Evolutionary conservation across 1,140 invertebrate species (phyloP).

Genomic region (Drosophila nikananu): DNA sequence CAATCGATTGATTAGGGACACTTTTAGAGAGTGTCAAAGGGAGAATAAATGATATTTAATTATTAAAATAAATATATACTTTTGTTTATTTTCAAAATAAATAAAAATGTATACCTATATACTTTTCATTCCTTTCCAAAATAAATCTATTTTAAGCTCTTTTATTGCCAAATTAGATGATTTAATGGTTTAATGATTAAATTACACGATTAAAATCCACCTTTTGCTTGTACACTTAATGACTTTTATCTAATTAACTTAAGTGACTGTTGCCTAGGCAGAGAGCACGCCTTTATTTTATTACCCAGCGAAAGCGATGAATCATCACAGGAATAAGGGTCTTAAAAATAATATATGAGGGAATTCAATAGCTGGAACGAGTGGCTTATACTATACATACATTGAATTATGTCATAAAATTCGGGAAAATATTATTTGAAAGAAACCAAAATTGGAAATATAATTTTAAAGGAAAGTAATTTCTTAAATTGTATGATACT

Average conservation of each 20-base stretch:
- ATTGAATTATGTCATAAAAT: constrained; percentile 14
- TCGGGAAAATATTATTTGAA: background rate
- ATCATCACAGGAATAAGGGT: constrained; percentile 11
- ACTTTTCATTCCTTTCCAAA: background rate
- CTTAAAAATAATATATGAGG: constrained; percentile 6
- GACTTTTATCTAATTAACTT: constrained; percentile 37
- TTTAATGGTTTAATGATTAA: constrained; percentile 16
- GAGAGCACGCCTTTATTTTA: constrained; percentile 26
- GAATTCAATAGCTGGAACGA: constrained; percentile 7
- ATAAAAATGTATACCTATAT: background rate
- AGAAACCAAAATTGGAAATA: too few species aligned
- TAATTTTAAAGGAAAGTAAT: background rate
- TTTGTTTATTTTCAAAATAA: too few species aligned
- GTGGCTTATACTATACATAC: background rate
- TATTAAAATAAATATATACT: background rate
- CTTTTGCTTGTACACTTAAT: constrained; percentile 1
- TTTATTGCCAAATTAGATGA: background rate
- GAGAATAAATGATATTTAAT: background rate
- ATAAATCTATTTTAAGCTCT: background rate
- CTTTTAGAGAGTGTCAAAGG: background rate
- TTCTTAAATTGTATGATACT: too few species aligned
- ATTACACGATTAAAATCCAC: constrained; percentile 8
- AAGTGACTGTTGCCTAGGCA: constrained; percentile 2
- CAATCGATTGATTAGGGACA: constrained; percentile 54
- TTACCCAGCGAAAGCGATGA: constrained; percentile 23